These are phyloP conservation scores for silkworm (Bombyx mori) DNA, from an alignment of 1,140 invertebrate genomes.

Conservation along the genomic window DNA sequence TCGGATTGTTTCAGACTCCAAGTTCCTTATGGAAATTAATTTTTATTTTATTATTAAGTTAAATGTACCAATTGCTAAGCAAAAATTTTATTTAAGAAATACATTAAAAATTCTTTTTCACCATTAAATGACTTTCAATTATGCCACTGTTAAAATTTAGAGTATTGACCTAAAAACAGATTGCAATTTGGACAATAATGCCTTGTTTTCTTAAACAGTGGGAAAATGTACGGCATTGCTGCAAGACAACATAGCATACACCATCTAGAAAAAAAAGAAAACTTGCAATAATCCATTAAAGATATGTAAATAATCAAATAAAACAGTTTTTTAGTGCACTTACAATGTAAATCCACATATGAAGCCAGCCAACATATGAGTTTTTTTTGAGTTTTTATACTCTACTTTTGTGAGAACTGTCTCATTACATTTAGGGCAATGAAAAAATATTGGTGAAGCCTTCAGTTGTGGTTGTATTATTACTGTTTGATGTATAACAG, in stretches of 20 bases:
- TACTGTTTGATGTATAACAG: constrained; percentile 37
- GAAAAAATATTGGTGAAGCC: constrained; percentile 27
- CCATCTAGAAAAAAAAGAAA: constrained; percentile 40
- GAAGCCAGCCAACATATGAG: constrained; percentile 53
- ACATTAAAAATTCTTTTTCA: background rate
- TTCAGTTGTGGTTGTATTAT: constrained; percentile 37
- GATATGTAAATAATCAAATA: background rate
- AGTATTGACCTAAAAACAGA: constrained; percentile 41
- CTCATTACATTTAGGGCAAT: constrained; percentile 40
- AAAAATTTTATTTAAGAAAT: background rate
- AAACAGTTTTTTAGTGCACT: constrained; percentile 19
- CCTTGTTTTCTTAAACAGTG: constrained; percentile 43
- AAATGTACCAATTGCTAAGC: background rate
- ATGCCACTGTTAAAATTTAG: constrained; percentile 1
- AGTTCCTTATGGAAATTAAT: constrained; percentile 38
- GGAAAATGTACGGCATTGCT: constrained; percentile 44
- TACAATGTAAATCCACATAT: constrained; percentile 53
- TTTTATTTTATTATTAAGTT: too few species aligned
- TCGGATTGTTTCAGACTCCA: constrained; percentile 86
- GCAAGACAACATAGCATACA: constrained; percentile 53
- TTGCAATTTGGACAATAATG: constrained; percentile 57
- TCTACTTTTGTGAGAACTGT: constrained; percentile 39
- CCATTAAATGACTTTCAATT: too few species aligned
- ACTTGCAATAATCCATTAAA: constrained; percentile 1
- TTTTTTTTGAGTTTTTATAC: constrained; percentile 45